These are phyloP conservation scores for Pongo abelii DNA, from an alignment of 2,113 vertebrate genomes.

Conservation along the genomic window DNA sequence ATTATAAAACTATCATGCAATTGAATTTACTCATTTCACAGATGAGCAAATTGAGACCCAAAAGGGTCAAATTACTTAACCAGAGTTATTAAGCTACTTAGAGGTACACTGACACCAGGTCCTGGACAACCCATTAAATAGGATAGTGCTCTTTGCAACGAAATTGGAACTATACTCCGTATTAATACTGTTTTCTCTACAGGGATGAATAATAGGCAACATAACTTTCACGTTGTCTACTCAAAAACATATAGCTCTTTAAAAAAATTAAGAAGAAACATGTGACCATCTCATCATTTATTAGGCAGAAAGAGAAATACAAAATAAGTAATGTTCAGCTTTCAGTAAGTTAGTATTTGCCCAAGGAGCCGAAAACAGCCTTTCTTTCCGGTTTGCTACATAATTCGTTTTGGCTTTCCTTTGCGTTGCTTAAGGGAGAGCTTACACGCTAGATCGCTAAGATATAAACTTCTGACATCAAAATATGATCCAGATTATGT, in stretches of 20 bases:
- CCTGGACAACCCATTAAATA: neutral
- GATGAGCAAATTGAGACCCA: slow-evolving; percentile 4
- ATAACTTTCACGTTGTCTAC: neutral
- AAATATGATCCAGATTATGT: neutral
- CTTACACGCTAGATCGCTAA: neutral
- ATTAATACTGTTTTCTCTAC: neutral
- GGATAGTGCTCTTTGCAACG: neutral
- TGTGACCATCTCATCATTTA: neutral
- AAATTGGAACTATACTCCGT: neutral
- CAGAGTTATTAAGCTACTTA: neutral
- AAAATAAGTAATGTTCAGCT: neutral
- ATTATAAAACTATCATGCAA: neutral
- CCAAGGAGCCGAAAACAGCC: neutral
- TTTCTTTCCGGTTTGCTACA: neutral
- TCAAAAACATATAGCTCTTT: neutral
- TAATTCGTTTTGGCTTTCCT: neutral
- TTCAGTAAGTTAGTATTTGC: neutral
- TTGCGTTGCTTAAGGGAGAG: neutral
- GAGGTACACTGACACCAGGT: neutral
- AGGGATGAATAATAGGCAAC: neutral
- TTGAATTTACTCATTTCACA: slow-evolving; percentile 11
- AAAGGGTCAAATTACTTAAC: neutral
- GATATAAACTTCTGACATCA: slow-evolving; percentile 12
- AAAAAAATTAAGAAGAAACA: neutral
- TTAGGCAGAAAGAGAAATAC: neutral